These are phyloP conservation scores for Melipona bicolor DNA, from an alignment of 2,888 invertebrate genomes.

Conservation along the genomic window DNA sequence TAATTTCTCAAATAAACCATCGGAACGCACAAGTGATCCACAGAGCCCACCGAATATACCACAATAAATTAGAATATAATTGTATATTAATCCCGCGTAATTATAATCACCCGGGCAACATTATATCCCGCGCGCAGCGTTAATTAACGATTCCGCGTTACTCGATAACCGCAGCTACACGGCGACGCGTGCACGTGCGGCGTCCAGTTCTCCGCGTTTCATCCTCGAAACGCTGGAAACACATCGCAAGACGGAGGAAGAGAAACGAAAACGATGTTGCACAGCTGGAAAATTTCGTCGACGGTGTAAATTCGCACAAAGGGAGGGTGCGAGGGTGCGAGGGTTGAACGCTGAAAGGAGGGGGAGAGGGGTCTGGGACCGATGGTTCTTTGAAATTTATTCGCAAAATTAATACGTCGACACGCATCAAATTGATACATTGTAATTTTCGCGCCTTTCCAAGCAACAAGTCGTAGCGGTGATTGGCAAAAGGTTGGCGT, in stretches of 20 bases:
- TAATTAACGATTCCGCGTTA: conserved; percentile 20
- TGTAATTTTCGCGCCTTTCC: conserved; percentile 55
- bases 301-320: conserved; percentile 40
- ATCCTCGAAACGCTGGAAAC: neutral
- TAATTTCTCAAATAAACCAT: conserved; percentile 19
- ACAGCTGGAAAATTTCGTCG: conserved; percentile 25
- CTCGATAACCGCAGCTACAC: neutral
- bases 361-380: neutral
- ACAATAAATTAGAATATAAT: conserved; percentile 27
- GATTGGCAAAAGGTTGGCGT: conserved; percentile 58
- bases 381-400: conserved; percentile 57
- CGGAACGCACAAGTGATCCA: neutral
- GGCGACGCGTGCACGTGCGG: neutral
- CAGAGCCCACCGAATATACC: conserved; percentile 11
- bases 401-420: conserved; percentile 54
- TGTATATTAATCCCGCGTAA: conserved; percentile 14
- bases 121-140: conserved; percentile 15
- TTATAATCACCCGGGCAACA: conserved; percentile 5
- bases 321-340: conserved; percentile 1
- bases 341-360: too few species aligned
- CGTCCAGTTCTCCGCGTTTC: too few species aligned
- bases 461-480: conserved; percentile 60
- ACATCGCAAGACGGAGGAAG: neutral
- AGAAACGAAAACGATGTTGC: neutral
- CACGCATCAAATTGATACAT: conserved; percentile 58